phyloP scores from a whole-genome alignment of 2,113 vertebrate species.

The Phalacrocorax carbo region DNA sequence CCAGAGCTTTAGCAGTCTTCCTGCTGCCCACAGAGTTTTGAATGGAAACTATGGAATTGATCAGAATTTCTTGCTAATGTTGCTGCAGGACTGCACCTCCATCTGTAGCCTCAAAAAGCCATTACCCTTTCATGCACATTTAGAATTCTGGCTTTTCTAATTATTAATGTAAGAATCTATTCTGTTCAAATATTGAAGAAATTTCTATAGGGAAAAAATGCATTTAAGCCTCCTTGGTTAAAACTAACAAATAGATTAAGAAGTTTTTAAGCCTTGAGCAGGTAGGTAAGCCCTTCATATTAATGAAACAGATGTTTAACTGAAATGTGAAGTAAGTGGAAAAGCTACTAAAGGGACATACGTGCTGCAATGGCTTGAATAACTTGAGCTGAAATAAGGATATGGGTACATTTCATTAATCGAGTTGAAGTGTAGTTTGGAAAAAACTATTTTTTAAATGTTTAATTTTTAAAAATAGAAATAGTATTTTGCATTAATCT shows the following conservation, averaged over 20 bases:
- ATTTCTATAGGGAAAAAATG: neutral
- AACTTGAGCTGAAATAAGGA: neutral
- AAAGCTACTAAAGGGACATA: neutral
- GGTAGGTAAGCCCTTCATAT: neutral
- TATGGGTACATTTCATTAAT: neutral
- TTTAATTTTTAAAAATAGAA: neutral
- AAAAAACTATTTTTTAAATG: neutral
- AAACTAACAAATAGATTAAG: neutral
- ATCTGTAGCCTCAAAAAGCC: neutral
- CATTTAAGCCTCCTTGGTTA: neutral
- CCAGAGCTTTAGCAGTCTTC: neutral
- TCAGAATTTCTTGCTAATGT: neutral
- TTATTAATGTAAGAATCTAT: neutral
- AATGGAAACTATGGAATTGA: neutral
- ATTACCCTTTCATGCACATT: neutral
- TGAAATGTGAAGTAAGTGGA: neutral
- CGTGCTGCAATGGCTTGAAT: neutral
- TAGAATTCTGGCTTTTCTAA: neutral
- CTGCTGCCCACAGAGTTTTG: neutral
- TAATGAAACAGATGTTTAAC: neutral
- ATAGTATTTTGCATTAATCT: neutral
- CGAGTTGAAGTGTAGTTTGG: neutral
- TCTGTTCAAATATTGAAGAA: neutral
- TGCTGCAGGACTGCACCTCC: neutral
- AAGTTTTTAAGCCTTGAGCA: neutral